Evolutionary conservation across 2,797 vertebrate genomes (phyloP).

Genomic region (Nothura maculosa): DNA sequence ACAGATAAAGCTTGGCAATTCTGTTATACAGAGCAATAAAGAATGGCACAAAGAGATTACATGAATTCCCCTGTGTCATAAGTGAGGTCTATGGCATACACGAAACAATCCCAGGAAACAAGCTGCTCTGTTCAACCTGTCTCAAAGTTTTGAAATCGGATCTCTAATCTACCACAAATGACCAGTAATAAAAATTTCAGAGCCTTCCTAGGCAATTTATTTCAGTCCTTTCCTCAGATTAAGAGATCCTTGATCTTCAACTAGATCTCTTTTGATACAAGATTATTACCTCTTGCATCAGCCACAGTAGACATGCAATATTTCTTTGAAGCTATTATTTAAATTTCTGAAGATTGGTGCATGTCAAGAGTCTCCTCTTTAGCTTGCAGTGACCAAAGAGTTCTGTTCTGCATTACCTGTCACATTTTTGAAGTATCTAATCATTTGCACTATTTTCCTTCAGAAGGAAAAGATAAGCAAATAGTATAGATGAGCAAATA

Average conservation of each 20-base stretch:
- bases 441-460: neutral
- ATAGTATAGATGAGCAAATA: neutral
- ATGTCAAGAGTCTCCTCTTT: neutral
- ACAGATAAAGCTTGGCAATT: conserved; percentile 44
- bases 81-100: neutral
- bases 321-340: accelerated
- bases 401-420: neutral
- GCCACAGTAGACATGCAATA: neutral
- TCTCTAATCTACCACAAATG: neutral
- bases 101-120: conserved; percentile 15
- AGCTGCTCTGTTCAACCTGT: neutral
- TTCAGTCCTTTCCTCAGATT: neutral
- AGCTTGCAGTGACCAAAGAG: neutral
- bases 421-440: neutral
- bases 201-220: neutral
- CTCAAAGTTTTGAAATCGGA: neutral
- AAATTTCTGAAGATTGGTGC: neutral
- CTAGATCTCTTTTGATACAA: neutral
- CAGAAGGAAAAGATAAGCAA: neutral
- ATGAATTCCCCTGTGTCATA: conserved; percentile 43
- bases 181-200: neutral
- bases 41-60: conserved; percentile 38
- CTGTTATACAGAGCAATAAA: conserved; percentile 37
- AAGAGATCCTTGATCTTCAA: neutral
- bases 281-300: neutral